These are phyloP conservation scores for Eulithis prunata DNA, from an alignment of 2,888 invertebrate genomes.

Conservation along the genomic window DNA sequence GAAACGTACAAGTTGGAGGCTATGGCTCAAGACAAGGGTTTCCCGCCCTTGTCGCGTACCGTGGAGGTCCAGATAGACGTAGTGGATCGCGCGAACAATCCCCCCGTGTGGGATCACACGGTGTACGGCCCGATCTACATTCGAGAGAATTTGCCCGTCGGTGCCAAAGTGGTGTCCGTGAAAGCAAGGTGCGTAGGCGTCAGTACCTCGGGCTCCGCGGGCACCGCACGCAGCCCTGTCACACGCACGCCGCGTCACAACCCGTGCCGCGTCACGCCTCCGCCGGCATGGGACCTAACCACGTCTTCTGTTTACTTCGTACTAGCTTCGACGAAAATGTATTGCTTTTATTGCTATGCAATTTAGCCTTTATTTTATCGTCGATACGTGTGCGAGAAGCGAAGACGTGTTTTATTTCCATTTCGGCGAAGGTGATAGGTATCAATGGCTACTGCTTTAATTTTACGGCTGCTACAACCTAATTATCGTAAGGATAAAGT, in stretches of 20 bases:
- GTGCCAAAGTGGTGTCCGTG: slow-evolving; percentile 98
- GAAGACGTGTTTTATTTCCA: slow-evolving; percentile 19
- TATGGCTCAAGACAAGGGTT: slow-evolving; percentile 99
- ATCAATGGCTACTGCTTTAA: slow-evolving; percentile 27
- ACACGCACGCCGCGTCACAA: slow-evolving; percentile 72
- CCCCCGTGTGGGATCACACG: slow-evolving; percentile 98
- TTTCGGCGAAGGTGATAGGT: slow-evolving; percentile 21
- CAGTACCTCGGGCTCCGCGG: slow-evolving; percentile 76
- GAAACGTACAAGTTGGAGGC: slow-evolving; percentile 99
- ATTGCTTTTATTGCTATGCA: slow-evolving; percentile 3
- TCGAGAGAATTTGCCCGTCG: slow-evolving; percentile 98
- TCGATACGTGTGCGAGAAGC: slow-evolving; percentile 14
- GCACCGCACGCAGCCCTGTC: slow-evolving; percentile 86
- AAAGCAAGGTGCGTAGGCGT: slow-evolving; percentile 97
- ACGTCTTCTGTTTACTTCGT: slow-evolving; percentile 14
- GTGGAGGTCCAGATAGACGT: slow-evolving; percentile 99
- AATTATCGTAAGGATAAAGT: slow-evolving; percentile 27
- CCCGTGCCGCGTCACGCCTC: slow-evolving; percentile 6
- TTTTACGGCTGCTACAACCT: slow-evolving; percentile 20
- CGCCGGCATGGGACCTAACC: slow-evolving; percentile 25
- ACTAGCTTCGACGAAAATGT: slow-evolving; percentile 11
- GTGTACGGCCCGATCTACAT: slow-evolving; percentile 98
- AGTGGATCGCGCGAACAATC: slow-evolving; percentile 99
- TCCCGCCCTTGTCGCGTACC: slow-evolving; percentile 96
- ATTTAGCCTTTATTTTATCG: slow-evolving; percentile 9